Base-by-base conservation (phyloP, 1,140 invertebrate species). In the Gerris buenoi region DNA sequence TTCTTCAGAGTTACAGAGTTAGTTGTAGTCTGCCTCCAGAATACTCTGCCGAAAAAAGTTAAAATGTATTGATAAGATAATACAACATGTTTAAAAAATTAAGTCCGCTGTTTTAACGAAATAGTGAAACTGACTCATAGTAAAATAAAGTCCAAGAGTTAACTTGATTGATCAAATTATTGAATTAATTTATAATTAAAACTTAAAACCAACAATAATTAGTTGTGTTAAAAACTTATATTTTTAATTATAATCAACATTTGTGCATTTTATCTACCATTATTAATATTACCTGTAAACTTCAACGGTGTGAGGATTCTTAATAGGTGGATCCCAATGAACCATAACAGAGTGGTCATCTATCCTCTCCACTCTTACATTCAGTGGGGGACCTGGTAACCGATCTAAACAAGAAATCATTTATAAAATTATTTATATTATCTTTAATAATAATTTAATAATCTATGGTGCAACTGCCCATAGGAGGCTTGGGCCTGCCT, bases 221-320 rank as follows among this genome's bases (percentile, higher is more conserved):
- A n/a, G n/a, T n/a, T n/a, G n/a, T n/a, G n/a, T n/a, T n/a, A n/a
- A n/a, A n/a, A n/a, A n/a, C n/a, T n/a, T n/a, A n/a, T n/a, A n/a
- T n/a, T n/a, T n/a, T n/a, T n/a, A n/a, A n/a, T n/a, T n/a, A n/a
- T n/a, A n/a, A n/a, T n/a, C n/a, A n/a, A n/a, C n/a, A n/a, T n/a
- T n/a, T n/a, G n/a, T n/a, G n/a, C n/a, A n/a, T n/a, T n/a, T n/a
- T n/a, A n/a, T n/a, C n/a, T n/a, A n/a, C n/a, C n/a, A n/a, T n/a
- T n/a, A 66, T 33, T 63, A 3, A 58, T 64, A 65, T 69, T 67
- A 80, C 78, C 88, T 82, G 79, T 91, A 91, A 68, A 88, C 80
- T 77, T 90, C 87, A n/a, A 90, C 88, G 10, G 85, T 85, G 69
- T 88, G 83, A 1, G 89, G 88, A 77, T 92, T 91, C 76, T 91